phyloP scores from a whole-genome alignment of 2,888 invertebrate species.

The Eilema depressum region DNA sequence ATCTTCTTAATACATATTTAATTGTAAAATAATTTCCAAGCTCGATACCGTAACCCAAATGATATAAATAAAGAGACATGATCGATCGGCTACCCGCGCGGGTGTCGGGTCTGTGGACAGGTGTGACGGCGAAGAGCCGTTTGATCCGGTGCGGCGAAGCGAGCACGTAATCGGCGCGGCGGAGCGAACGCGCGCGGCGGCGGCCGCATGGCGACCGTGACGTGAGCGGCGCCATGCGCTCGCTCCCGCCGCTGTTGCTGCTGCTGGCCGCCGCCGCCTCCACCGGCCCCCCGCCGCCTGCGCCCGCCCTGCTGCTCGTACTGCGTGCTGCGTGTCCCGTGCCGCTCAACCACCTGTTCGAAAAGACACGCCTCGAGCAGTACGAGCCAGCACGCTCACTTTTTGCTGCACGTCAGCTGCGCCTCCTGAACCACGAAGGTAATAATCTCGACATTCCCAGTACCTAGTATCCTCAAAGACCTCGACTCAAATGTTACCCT shows the following conservation, averaged over 20 bases:
- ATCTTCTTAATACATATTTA: background rate
- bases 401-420: conserved; percentile 29
- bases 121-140: conserved; percentile 42
- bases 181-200: conserved; percentile 54
- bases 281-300: conserved; percentile 19
- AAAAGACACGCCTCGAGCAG: conserved; percentile 37
- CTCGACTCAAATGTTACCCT: background rate
- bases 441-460: background rate
- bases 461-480: background rate
- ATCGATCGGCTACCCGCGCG: conserved; percentile 9
- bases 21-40: background rate
- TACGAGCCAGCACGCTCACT: conserved; percentile 41
- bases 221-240: conserved; percentile 71
- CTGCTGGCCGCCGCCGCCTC: conserved; percentile 23
- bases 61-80: conserved; percentile 18
- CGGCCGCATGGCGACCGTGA: conserved; percentile 52
- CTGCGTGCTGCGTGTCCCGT: conserved; percentile 66
- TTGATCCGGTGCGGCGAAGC: conserved; percentile 65
- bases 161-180: conserved; percentile 46
- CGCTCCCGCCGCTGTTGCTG: conserved; percentile 48
- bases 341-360: conserved; percentile 49
- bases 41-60: background rate
- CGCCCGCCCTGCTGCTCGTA: conserved; percentile 62
- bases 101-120: conserved; percentile 20
- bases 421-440: conserved; percentile 51